Conservation (phyloP, 2,888 invertebrate genomes). For the Erebia palarica region DNA sequence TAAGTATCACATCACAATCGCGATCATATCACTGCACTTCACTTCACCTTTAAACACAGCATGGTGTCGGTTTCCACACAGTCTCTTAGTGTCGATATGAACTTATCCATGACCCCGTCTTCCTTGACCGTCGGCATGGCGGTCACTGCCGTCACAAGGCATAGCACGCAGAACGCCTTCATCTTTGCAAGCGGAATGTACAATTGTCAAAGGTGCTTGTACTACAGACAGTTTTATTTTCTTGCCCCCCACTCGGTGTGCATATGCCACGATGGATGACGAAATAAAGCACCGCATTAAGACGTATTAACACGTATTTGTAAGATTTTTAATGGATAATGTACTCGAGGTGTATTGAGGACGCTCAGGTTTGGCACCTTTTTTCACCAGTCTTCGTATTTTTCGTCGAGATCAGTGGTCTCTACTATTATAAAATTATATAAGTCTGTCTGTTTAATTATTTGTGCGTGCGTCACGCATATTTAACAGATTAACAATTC, state of each 20-base stretch:
- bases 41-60: conserved; percentile 88
- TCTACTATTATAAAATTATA: too few relatives aligned
- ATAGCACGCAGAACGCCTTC: conserved; percentile 67
- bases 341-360: neutral
- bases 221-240: conserved; percentile 73
- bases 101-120: conserved; percentile 65
- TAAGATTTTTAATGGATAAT: conserved; percentile 50
- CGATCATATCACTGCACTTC: conserved; percentile 53
- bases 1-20: conserved; percentile 53
- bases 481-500: too few relatives aligned
- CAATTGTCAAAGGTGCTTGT: conserved; percentile 72
- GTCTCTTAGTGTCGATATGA: conserved; percentile 81
- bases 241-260: conserved; percentile 64
- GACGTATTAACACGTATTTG: conserved; percentile 61
- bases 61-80: conserved; percentile 87
- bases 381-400: neutral
- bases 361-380: neutral
- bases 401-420: neutral
- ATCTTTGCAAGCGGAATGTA: conserved; percentile 65
- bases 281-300: conserved; percentile 58
- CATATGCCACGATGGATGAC: conserved; percentile 72
- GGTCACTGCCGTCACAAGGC: conserved; percentile 59
- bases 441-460: too few relatives aligned
- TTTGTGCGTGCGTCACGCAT: too few relatives aligned
- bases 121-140: conserved; percentile 71